Conservation (phyloP, 1,140 invertebrate genomes). For the Polyergus mexicanus region DNA sequence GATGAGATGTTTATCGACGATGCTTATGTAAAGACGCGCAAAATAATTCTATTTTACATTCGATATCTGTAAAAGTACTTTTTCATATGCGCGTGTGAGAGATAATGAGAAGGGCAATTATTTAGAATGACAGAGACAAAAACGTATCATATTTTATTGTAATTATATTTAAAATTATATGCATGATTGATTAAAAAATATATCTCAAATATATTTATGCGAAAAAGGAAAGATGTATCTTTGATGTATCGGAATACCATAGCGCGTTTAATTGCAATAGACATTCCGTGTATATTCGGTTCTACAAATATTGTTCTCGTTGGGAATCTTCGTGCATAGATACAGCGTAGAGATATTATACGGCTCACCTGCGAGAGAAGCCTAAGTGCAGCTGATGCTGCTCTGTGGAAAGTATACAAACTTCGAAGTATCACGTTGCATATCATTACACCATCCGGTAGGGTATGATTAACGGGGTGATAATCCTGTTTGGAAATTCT, state of each 20-base stretch:
- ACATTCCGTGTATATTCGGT: background rate
- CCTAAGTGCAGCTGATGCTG: conserved; percentile 39
- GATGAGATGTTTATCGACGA: background rate
- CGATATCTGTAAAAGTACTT: background rate
- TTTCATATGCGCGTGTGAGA: background rate
- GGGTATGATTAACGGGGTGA: conserved; percentile 52
- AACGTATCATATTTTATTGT: background rate
- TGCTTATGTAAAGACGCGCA: background rate
- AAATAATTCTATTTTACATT: conserved; percentile 30
- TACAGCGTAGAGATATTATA: conserved; percentile 8
- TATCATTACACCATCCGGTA: conserved; percentile 41
- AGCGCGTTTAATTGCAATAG: background rate
- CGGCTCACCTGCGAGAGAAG: conserved; percentile 2
- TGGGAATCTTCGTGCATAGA: conserved; percentile 14
- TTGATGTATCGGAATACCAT: background rate
- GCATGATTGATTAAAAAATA: background rate
- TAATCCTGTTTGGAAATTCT: conserved; percentile 61
- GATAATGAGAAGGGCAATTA: background rate
- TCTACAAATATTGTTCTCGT: conserved; percentile 25
- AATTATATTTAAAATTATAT: background rate
- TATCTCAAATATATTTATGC: background rate
- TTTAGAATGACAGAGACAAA: background rate
- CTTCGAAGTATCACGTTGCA: conserved; percentile 33
- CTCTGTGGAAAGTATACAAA: conserved; percentile 48
- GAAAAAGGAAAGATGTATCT: background rate